Conservation (phyloP, 2,888 invertebrate species). For the Cerceris ruficornis region DNA sequence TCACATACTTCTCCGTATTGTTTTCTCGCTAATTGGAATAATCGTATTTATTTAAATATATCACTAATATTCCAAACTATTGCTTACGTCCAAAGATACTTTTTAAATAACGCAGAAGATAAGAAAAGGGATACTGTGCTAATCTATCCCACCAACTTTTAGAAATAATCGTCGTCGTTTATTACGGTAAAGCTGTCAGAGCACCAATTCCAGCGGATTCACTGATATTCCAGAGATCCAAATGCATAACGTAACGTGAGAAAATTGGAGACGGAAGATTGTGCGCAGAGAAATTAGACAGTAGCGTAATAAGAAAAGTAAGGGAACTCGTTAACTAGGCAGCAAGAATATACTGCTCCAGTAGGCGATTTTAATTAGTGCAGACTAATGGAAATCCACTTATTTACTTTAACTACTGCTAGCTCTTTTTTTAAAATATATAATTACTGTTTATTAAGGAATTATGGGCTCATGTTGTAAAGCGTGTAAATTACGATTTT, state of each 20-base stretch:
- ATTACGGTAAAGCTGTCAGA: constrained; percentile 30
- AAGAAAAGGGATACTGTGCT: constrained; percentile 1
- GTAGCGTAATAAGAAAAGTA: constrained; percentile 10
- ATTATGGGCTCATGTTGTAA: too few species aligned
- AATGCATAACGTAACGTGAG: constrained; percentile 35
- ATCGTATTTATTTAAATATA: too few species aligned
- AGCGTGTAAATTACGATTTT: too few species aligned
- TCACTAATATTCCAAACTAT: background rate
- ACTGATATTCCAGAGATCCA: constrained; percentile 25
- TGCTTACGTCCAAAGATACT: background rate
- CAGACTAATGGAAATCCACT: background rate
- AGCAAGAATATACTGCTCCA: background rate
- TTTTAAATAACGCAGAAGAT: background rate
- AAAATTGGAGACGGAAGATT: constrained; percentile 26
- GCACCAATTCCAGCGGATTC: constrained; percentile 35
- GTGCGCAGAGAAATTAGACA: constrained; percentile 44
- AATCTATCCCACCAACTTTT: background rate
- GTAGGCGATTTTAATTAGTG: background rate
- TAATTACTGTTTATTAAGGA: too few species aligned
- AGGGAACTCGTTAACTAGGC: background rate
- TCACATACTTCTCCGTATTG: too few species aligned
- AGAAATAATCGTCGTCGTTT: constrained; percentile 39
- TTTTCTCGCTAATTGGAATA: too few species aligned
- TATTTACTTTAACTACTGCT: background rate
- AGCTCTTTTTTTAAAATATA: too few species aligned